These are phyloP conservation scores for Peromyscus attwateri DNA, from an alignment of 2,797 vertebrate species.

Conservation along the genomic window DNA sequence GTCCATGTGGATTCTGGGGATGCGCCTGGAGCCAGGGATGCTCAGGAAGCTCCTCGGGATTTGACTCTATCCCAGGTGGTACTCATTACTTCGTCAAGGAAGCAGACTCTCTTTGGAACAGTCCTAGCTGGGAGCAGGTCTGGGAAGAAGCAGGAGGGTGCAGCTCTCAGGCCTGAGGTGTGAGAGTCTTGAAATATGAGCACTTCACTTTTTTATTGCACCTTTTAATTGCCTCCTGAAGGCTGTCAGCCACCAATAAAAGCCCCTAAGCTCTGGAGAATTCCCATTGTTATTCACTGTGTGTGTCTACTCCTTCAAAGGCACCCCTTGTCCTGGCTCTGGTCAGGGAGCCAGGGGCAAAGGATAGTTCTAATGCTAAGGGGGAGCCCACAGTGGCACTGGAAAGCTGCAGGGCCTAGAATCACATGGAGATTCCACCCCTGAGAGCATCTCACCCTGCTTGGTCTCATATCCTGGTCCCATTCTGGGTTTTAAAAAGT, in stretches of 20 bases:
- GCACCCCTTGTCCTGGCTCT: neutral
- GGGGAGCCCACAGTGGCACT: neutral
- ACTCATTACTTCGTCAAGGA: neutral
- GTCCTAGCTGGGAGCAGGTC: slow-evolving; percentile 35
- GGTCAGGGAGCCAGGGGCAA: neutral
- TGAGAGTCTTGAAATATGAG: slow-evolving; percentile 77
- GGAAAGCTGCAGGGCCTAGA: neutral
- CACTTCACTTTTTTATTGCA: slow-evolving; percentile 81
- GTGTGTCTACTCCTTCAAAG: neutral
- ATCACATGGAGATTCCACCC: neutral
- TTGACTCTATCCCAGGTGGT: neutral
- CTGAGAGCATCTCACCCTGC: accelerated
- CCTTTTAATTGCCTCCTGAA: slow-evolving; percentile 85
- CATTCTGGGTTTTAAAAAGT: neutral
- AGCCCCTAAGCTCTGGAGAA: slow-evolving; percentile 74
- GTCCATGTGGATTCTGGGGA: neutral
- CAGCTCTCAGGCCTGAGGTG: neutral
- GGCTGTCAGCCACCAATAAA: slow-evolving; percentile 80
- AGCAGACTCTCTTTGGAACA: slow-evolving; percentile 31
- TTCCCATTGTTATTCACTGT: slow-evolving; percentile 73
- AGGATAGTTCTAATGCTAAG: neutral
- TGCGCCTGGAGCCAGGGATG: neutral
- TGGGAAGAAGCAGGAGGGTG: accelerated
- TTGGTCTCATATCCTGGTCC: neutral
- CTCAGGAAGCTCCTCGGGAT: neutral